These are phyloP conservation scores for Gymnoscopelus braueri DNA, from an alignment of 2,797 vertebrate species.

Conservation along the genomic window DNA sequence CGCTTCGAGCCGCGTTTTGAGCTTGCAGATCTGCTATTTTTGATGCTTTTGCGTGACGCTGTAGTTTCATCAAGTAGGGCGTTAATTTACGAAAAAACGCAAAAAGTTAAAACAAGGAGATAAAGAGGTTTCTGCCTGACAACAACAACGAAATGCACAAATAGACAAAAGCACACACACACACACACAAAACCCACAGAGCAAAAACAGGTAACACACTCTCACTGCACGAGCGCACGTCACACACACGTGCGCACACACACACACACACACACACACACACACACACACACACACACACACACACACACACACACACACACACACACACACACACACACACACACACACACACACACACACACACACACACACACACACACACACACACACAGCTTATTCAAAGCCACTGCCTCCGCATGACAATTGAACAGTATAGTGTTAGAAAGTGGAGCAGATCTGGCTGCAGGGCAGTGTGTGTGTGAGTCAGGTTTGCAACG, in stretches of 20 bases:
- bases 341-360: not conserved
- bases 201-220: too few species aligned
- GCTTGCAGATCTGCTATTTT: too few species aligned
- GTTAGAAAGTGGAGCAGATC: constrained; percentile 78
- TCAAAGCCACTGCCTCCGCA: constrained; percentile 49
- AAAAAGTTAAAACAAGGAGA: too few species aligned
- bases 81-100: too few species aligned
- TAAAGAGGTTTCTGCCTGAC: too few species aligned
- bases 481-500: constrained; percentile 57
- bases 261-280: not conserved
- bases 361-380: not conserved
- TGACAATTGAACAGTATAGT: constrained; percentile 57
- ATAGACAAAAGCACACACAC: too few species aligned
- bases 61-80: too few species aligned
- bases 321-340: not conserved
- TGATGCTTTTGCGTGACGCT: too few species aligned
- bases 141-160: too few species aligned
- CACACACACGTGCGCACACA: not conserved
- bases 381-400: constrained; percentile 2
- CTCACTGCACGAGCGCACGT: not conserved
- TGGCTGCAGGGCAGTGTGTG: constrained; percentile 66
- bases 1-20: too few species aligned
- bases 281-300: constrained; percentile 8
- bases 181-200: too few species aligned
- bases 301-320: constrained; percentile 15